phyloP scores from a whole-genome alignment of 2,113 vertebrate genomes.

The Myocastor coypus region DNA sequence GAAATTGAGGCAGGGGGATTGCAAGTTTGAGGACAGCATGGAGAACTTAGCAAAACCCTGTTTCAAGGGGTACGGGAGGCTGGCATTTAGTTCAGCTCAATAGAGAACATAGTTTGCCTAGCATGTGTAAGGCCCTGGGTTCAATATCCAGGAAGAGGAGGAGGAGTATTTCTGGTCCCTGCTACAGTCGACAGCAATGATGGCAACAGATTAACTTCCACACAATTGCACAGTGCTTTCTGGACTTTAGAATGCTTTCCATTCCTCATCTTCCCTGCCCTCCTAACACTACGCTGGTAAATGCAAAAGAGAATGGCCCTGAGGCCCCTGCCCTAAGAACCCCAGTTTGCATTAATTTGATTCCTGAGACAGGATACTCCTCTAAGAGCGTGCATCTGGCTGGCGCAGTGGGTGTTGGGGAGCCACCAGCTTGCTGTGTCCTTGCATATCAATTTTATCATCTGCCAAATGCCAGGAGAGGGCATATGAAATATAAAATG shows the following conservation, averaged over 20 bases:
- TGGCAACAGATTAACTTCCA: accelerated
- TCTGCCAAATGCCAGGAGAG: slow-evolving; percentile 46
- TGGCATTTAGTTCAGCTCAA: background rate
- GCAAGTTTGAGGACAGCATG: background rate
- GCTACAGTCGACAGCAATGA: accelerated
- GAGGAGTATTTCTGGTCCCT: background rate
- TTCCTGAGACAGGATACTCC: background rate
- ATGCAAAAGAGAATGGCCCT: background rate
- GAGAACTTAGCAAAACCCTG: background rate
- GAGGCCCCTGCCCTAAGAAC: accelerated
- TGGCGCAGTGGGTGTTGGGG: background rate
- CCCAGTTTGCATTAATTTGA: too few species aligned
- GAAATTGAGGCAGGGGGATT: background rate
- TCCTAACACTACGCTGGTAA: accelerated
- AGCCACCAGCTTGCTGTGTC: background rate
- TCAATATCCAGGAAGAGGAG: background rate
- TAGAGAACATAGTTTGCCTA: background rate
- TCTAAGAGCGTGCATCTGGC: background rate
- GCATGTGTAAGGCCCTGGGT: background rate
- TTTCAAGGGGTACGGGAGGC: too few species aligned
- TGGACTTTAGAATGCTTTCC: too few species aligned
- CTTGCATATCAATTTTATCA: background rate
- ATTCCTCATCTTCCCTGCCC: background rate
- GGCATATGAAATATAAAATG: slow-evolving; percentile 9
- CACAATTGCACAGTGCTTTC: accelerated